Conservation (phyloP, 2,888 invertebrate genomes). For the Arctia plantaginis region DNA sequence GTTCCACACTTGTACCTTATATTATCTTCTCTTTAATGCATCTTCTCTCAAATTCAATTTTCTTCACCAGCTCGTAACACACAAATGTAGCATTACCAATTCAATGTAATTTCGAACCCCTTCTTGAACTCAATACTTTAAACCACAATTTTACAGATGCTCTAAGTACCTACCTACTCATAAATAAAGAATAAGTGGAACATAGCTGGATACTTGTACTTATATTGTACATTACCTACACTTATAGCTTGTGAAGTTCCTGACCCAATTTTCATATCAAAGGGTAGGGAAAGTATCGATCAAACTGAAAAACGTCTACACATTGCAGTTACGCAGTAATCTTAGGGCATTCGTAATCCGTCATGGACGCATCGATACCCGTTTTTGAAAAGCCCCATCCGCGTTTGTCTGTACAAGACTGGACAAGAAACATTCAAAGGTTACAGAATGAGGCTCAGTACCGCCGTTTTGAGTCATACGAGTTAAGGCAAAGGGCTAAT, state of each 20-base stretch:
- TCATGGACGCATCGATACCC: slow-evolving; percentile 79
- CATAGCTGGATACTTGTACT: background rate
- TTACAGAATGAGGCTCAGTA: slow-evolving; percentile 90
- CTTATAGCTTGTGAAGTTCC: background rate
- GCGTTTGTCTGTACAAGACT: slow-evolving; percentile 89
- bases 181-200: background rate
- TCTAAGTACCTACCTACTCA: background rate
- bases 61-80: background rate
- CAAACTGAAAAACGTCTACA: slow-evolving; percentile 14
- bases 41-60: background rate
- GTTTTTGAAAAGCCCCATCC: slow-evolving; percentile 89
- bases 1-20: background rate
- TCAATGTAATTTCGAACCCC: background rate
- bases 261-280: slow-evolving; percentile 8
- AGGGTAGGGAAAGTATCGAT: slow-evolving; percentile 19
- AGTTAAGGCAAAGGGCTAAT: slow-evolving; percentile 89
- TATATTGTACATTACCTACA: background rate
- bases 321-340: background rate
- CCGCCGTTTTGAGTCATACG: slow-evolving; percentile 89
- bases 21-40: background rate
- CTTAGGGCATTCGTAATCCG: background rate
- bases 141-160: background rate
- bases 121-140: background rate
- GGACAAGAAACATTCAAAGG: slow-evolving; percentile 91
- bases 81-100: background rate